phyloP scores from a whole-genome alignment of 2,113 vertebrate species.

The Eidolon helvum region DNA sequence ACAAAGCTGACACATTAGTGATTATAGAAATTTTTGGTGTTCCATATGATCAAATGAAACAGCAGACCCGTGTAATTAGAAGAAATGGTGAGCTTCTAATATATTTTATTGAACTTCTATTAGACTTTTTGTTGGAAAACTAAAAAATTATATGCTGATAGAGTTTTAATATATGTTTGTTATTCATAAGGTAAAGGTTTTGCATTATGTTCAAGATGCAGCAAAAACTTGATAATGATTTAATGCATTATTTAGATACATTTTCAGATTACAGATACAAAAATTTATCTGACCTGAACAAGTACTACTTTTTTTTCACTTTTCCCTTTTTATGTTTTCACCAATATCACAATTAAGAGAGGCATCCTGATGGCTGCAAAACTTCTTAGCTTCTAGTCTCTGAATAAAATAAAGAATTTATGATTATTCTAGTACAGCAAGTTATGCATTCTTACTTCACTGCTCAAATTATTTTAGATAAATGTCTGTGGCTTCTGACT shows the following conservation, averaged over 20 bases:
- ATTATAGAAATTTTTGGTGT: constrained; percentile 88
- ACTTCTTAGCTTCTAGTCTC: not conserved
- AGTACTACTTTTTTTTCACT: not conserved
- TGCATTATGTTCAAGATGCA: not conserved
- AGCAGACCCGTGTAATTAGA: constrained; percentile 85
- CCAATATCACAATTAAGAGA: not conserved
- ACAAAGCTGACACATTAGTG: constrained; percentile 84
- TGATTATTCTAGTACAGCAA: not conserved
- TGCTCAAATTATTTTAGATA: constrained; percentile 51
- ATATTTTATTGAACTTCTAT: not conserved
- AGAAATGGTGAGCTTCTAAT: constrained; percentile 86
- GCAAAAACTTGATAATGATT: not conserved
- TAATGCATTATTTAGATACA: not conserved
- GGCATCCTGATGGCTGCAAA: not conserved
- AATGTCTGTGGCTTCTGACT: constrained; percentile 25
- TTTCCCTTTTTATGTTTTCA: not conserved
- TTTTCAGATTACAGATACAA: constrained; percentile 11
- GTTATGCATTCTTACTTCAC: not conserved
- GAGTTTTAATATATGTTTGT: not conserved
- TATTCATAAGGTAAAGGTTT: not conserved
- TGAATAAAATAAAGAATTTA: not conserved
- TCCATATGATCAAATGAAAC: constrained; percentile 81
- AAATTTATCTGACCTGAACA: not conserved
- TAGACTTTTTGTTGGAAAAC: not conserved
- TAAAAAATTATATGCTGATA: not conserved